Evolutionary conservation across 2,888 invertebrate genomes (phyloP).

Genomic region (Luperina nickerlii): DNA sequence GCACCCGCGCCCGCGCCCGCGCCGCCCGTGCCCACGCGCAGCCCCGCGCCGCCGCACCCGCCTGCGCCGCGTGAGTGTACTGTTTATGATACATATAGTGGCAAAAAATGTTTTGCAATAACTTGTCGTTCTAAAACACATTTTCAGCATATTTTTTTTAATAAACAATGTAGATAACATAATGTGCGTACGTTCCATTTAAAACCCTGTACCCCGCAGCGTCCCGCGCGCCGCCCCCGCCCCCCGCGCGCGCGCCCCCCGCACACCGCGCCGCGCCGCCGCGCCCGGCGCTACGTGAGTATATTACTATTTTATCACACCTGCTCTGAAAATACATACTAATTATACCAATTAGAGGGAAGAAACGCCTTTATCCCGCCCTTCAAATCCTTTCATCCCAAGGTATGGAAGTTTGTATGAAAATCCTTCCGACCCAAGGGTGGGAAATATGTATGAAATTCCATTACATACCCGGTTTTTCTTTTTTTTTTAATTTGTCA

Average conservation of each 20-base stretch:
- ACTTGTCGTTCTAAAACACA: not conserved
- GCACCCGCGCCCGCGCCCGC: conserved; percentile 73
- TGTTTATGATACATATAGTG: not conserved
- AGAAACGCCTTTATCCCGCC: too few relatives aligned
- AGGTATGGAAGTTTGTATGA: too few relatives aligned
- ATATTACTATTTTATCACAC: too few relatives aligned
- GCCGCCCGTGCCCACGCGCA: conserved; percentile 83
- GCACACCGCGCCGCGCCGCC: conserved; percentile 79
- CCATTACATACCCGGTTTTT: too few relatives aligned
- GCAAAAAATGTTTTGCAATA: not conserved
- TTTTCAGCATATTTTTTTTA: too few relatives aligned
- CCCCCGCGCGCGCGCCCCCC: conserved; percentile 90
- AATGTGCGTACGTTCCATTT: not conserved
- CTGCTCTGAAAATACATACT: too few relatives aligned
- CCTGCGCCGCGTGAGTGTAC: conserved; percentile 82
- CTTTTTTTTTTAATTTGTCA: too few relatives aligned
- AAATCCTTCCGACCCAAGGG: too few relatives aligned
- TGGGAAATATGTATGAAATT: too few relatives aligned
- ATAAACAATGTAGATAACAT: not conserved
- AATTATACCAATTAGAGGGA: too few relatives aligned
- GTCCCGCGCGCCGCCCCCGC: conserved; percentile 90
- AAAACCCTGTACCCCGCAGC: conserved; percentile 67
- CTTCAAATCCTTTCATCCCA: too few relatives aligned
- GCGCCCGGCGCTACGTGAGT: conserved; percentile 89
- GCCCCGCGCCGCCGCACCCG: conserved; percentile 77